Base-by-base conservation (phyloP, 2,113 vertebrate genomes). In the Ophiodon elongatus region DNA sequence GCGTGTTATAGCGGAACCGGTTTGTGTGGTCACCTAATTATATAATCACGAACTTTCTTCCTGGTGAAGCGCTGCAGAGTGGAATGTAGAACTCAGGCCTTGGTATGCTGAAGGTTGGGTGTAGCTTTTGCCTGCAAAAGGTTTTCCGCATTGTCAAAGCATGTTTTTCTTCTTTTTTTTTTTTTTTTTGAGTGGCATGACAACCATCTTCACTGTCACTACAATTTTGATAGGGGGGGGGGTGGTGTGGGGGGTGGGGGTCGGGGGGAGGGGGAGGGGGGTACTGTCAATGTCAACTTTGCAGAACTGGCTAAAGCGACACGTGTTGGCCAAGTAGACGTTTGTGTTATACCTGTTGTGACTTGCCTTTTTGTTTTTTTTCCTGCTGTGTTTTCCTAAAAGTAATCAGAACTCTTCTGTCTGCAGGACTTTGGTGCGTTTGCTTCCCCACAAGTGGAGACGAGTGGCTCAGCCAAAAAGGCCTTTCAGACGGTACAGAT, bases 361-460 rank as follows among this genome's bases (percentile, higher is more conserved):
- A 71, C 76, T 63, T 77, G 78, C 15, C 29, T 8, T 64, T 86
- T 57, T 79, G 29, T 74, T 75, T 74, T 13, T 37, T 43, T 45
- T 50, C 8, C 47, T 85, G 63, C 25, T 78, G 47, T 63, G 19
- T 85, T n/a, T 87, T 70, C 27, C n/a, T 37, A 37, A 6, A 87
- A 52, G 50, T 62, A 35, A 19, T 39, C 8, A 21, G 7, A 25
- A 84, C 11, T 86, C 4, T 63, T 45, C 41, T 86, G 5, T 78
- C 50, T 82, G 60, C 91, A 99, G 98, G 97, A 99, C 89, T 96
- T 98, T 84, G 97, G 96, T 86, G 95, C 96, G 0, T 98, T 97
- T 88, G 95, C 96, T 87, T 97, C 97, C 96, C 94, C 97, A 0
- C 96, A 96, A 92, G 88, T 96, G 94, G 97, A 98, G 79, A 94